Evolutionary conservation across 2,888 invertebrate species (phyloP), one percentile per base, ranked within the genome.

Genomic region (Galerucella nymphaeae): DNA sequence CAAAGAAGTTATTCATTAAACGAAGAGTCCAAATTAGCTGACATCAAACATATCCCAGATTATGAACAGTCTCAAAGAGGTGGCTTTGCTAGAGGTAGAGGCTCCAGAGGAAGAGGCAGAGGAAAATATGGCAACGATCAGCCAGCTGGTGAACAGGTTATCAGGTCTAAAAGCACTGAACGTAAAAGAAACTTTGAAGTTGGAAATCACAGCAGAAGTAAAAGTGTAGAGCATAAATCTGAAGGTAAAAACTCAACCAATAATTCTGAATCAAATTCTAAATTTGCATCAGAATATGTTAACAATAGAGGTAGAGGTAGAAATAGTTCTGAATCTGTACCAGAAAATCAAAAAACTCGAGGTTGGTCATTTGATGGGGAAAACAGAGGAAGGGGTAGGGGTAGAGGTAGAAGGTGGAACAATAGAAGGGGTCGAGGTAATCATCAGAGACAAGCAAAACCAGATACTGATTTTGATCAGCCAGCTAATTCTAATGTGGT

Each of bases 1-100:
- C 75, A 79, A 69, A 79, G 83, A 61, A 83, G 76, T 71, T 84
- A 80, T 71, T 76, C 71, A 11, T 45, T 83, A 23, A 82, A 82
- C 63, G 79, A 81, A 72, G 73, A 67, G n/a, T 75, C 77, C 11
- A 79, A 67, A 69, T 67, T 74, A 55, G 42, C 72, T 64, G 77
- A 80, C 48, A 76, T 81, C 5, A 78, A 77, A 64, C 80, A 78
- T 70, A 70, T 80, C 13, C 79, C 81, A 23, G 79, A 80, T 67
- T 61, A 76, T 64, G 48, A 45, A 14, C 62, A 71, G 14, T 58
- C 61, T 61, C 73, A 71, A 0, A 65, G 69, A n/a, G 64, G 67
- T 41, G 45, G 50, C 38, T 30, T 58, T 57, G 41, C 42, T 42
- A 71, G 71, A 64, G 38, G 66, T 45, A 62, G 66, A 61, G 55